These are phyloP conservation scores for Macrobrachium rosenbergii DNA, from an alignment of 1,140 invertebrate species.

Conservation along the genomic window DNA sequence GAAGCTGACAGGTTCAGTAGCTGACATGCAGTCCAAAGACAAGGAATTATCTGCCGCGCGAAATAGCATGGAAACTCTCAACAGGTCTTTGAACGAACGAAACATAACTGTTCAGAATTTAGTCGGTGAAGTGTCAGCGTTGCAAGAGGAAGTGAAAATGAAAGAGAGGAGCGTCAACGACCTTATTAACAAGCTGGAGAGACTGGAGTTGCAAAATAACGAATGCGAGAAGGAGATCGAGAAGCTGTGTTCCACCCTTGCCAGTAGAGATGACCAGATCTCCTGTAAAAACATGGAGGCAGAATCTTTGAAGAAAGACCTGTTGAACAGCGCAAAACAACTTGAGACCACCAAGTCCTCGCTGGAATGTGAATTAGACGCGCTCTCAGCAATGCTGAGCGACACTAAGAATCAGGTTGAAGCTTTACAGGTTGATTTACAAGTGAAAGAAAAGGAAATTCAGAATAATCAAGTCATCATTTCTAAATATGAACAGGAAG, in stretches of 20 bases:
- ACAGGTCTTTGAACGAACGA: constrained; percentile 46
- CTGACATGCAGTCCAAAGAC: constrained; percentile 7
- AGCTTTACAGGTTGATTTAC: constrained; percentile 2
- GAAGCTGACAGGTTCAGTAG: background rate
- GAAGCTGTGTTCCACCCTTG: constrained; percentile 37
- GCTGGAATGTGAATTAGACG: constrained; percentile 66
- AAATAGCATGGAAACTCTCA: constrained; percentile 38
- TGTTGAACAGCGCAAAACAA: constrained; percentile 44
- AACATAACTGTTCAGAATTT: constrained; percentile 50
- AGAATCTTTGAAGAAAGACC: constrained; percentile 59
- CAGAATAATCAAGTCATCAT: constrained; percentile 56
- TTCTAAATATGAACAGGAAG: constrained; percentile 62
- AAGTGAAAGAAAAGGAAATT: constrained; percentile 54
- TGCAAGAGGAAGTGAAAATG: constrained; percentile 42
- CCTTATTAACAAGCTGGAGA: constrained; percentile 45
- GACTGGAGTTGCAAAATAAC: constrained; percentile 27
- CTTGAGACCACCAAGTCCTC: constrained; percentile 67
- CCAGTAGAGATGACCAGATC: constrained; percentile 60
- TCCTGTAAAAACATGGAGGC: constrained; percentile 35
- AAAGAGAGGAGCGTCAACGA: constrained; percentile 41
- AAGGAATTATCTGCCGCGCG: background rate
- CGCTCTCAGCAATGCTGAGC: constrained; percentile 67
- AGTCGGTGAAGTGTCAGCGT: constrained; percentile 41
- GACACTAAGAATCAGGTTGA: constrained; percentile 65
- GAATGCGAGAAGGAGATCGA: constrained; percentile 40